Base-by-base conservation (phyloP, 1,140 invertebrate genomes). In the Zaprionus davidi region DNA sequence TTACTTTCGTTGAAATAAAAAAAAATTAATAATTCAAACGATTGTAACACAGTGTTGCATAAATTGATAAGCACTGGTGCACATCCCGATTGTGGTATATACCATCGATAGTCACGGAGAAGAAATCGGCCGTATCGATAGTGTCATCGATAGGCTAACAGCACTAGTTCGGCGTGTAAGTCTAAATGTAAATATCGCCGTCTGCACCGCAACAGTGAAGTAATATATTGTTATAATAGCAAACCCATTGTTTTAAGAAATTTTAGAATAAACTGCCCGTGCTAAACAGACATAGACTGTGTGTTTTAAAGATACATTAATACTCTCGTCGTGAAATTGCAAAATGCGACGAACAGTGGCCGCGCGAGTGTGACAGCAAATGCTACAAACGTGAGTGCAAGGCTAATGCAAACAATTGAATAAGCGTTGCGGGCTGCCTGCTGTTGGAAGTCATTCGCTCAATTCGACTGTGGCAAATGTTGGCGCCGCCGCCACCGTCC, bases 391-490 rank as follows among this genome's bases (percentile, higher is more conserved):
- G 76, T 74, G 53, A 76, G 75, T 65, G 75, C 80, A 82, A 79
- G 53, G 72, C 72, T 34, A 78, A 76, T 66, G 82, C 82, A 85
- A 85, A 85, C 82, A 85, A 85, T 85, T 82, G 79, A 81, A 86
- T 86, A 85, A 72, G 63, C 63, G 56, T 58, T 65, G 66, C 71
- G 26, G 34, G n/a, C 38, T 55, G 36, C 31, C 28, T 49, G 65
- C 67, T 63, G 71, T 31, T 56, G 51, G 69, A 20, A 57, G 46
- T 49, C 20, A 60, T 17, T 55, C 56, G 63, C 15, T 49, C n/a
- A 38, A 71, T 46, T 17, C 41, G 41, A 9, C n/a, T 46, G n/a
- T n/a, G n/a, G 20, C 53, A 41, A 65, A 41, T 31, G 70, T 65
- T 68, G 64, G 56, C 34, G 56, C 71, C 56, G 63, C 24, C 62